Percentiles rank a stretch among this genome's conserved stretches.
Evolutionary conservation across 2,888 invertebrate species (phyloP).

Genomic region (Idaea dimidiata): DNA sequence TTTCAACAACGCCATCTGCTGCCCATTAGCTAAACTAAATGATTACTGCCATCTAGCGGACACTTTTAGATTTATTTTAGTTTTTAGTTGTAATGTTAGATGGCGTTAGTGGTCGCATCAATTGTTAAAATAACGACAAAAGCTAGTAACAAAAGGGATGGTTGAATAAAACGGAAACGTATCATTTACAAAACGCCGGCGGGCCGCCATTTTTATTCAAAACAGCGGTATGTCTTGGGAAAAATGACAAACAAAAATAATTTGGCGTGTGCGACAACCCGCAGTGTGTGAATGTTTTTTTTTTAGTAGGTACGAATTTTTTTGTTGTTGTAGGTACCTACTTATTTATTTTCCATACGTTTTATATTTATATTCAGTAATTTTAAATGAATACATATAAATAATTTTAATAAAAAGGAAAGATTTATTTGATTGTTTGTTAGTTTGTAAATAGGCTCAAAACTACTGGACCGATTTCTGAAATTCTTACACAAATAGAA

Average conservation of each 20-base stretch:
- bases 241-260: neutral
- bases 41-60: constrained; percentile 6
- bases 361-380: neutral
- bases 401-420: too few relatives aligned
- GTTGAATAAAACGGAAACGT: neutral
- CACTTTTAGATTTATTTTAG: constrained; percentile 1
- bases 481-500: too few relatives aligned
- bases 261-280: neutral
- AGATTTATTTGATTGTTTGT: too few relatives aligned
- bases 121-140: neutral
- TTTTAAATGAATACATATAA: too few relatives aligned
- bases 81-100: neutral
- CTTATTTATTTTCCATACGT: neutral
- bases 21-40: neutral
- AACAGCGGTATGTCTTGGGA: neutral
- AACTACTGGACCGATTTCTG: too few relatives aligned
- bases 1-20: constrained; percentile 8
- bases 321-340: too few relatives aligned
- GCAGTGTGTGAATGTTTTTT: neutral
- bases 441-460: too few relatives aligned
- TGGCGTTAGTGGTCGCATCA: constrained; percentile 1
- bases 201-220: constrained; percentile 2
- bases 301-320: too few relatives aligned
- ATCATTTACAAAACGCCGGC: constrained; percentile 7
- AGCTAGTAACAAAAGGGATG: too few relatives aligned